phyloP scores from a whole-genome alignment of 2,888 invertebrate species.

The Mesorhabditis belari region DNA sequence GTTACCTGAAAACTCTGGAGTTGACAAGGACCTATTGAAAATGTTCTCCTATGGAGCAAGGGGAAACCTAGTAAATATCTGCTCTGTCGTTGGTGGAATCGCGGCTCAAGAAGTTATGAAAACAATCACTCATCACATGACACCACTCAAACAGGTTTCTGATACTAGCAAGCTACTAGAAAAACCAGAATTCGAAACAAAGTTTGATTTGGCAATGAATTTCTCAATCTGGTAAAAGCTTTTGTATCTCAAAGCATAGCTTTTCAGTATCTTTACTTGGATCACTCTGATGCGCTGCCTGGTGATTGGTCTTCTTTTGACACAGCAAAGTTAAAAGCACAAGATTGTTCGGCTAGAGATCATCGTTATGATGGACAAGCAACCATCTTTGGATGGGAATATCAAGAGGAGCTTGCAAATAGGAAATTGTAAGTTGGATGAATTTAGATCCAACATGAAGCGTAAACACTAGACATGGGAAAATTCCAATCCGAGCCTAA shows the following conservation, averaged over 20 bases:
- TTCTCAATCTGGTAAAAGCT: no score
- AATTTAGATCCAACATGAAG: no score
- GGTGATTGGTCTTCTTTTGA: conserved; percentile 59
- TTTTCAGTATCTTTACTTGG: conserved; percentile 69
- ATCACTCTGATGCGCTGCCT: conserved; percentile 82
- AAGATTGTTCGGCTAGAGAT: conserved; percentile 66
- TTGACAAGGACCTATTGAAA: conserved; percentile 24
- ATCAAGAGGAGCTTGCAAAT: conserved; percentile 75
- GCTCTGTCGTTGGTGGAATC: conserved; percentile 73
- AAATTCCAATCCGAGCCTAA: no score
- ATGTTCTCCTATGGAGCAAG: conserved; percentile 40
- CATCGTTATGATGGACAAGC: conserved; percentile 72
- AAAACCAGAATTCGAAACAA: no score
- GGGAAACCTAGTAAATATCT: conserved; percentile 70
- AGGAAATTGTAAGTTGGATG: conserved; percentile 60
- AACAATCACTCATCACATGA: conserved; percentile 54
- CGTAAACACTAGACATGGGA: no score
- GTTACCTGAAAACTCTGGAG: conserved; percentile 19
- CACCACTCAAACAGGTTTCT: conserved; percentile 48
- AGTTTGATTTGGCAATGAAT: no score
- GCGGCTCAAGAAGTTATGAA: conserved; percentile 96
- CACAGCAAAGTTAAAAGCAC: conserved; percentile 61
- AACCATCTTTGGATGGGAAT: conserved; percentile 82
- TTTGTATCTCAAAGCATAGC: conserved; percentile 87
- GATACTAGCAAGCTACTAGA: conserved; percentile 76